These are phyloP conservation scores for Phragmatobia fuliginosa DNA, from an alignment of 2,888 invertebrate genomes.

Conservation along the genomic window DNA sequence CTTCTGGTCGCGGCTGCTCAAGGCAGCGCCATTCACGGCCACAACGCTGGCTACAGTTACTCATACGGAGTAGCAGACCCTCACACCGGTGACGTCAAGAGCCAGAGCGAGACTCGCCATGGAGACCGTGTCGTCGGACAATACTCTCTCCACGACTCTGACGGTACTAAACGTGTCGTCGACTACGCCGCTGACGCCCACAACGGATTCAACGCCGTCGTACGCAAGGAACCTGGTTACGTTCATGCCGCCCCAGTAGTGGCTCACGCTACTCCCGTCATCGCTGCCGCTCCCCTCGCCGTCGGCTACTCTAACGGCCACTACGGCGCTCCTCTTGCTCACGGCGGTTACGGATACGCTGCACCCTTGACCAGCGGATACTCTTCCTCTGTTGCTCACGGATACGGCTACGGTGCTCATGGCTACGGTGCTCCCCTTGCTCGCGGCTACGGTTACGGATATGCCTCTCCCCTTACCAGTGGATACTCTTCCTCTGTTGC, in stretches of 20 bases:
- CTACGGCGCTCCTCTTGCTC: conserved; percentile 31
- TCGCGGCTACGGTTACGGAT: conserved; percentile 51
- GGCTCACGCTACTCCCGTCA: conserved; percentile 64
- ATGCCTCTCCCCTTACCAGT: conserved; percentile 29
- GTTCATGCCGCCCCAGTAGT: conserved; percentile 62
- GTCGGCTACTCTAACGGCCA: conserved; percentile 43
- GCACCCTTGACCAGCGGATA: conserved; percentile 59
- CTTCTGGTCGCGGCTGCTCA: conserved; percentile 78
- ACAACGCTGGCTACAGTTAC: conserved; percentile 78
- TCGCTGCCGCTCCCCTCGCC: conserved; percentile 54
- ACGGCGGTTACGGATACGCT: conserved; percentile 58
- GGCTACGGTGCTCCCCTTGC: conserved; percentile 26
- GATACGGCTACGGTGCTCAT: too few relatives aligned
- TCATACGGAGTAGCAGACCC: conserved; percentile 82
- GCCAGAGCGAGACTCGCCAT: conserved; percentile 88
- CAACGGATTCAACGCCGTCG: conserved; percentile 86
- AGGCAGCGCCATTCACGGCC: conserved; percentile 70
- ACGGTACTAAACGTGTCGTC: conserved; percentile 88
- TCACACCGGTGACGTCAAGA: conserved; percentile 82
- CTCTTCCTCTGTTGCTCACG: background rate
- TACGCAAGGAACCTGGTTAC: conserved; percentile 78
- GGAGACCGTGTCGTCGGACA: conserved; percentile 87
- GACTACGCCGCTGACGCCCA: conserved; percentile 86
- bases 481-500: too few relatives aligned
- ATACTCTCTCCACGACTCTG: conserved; percentile 84